Evolutionary conservation across 1,140 invertebrate genomes (phyloP).

Genomic region (Dreissena polymorpha): DNA sequence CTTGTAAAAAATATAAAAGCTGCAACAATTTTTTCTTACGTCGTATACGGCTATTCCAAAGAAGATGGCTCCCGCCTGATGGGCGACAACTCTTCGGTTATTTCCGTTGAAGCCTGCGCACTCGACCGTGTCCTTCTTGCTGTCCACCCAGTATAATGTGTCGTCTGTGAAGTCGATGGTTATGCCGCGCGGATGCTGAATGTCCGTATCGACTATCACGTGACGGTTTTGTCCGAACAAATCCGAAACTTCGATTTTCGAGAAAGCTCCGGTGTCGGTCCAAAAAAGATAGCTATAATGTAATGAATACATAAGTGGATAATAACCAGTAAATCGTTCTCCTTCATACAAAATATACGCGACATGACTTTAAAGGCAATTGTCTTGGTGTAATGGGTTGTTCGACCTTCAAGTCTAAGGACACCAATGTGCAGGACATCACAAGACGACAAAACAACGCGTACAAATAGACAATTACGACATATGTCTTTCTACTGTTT

Average conservation of each 20-base stretch:
- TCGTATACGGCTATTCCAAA: conserved; percentile 71
- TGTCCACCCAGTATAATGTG: conserved; percentile 97
- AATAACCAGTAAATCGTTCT: no score
- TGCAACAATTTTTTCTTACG: conserved; percentile 46
- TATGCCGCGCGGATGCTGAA: conserved; percentile 95
- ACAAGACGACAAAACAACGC: no score
- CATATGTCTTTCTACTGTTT: no score
- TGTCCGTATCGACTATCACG: conserved; percentile 88
- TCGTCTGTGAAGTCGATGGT: conserved; percentile 96
- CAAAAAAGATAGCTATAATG: conserved; percentile 77
- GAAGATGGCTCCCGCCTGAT: conserved; percentile 64
- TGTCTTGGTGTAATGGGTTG: no score
- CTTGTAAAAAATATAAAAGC: no score
- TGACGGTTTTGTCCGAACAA: conserved; percentile 89
- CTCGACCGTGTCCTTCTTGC: conserved; percentile 95
- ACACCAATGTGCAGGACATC: no score
- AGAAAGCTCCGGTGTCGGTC: conserved; percentile 94
- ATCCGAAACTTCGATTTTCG: conserved; percentile 92
- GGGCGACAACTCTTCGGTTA: conserved; percentile 59
- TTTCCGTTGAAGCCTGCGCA: conserved; percentile 92
- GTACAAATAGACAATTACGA: no score
- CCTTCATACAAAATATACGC: no score
- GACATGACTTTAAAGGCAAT: no score
- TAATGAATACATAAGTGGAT: background rate
- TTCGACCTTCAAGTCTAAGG: no score